Conservation (phyloP, 2,888 invertebrate genomes). For the Oscheius sp. region DNA sequence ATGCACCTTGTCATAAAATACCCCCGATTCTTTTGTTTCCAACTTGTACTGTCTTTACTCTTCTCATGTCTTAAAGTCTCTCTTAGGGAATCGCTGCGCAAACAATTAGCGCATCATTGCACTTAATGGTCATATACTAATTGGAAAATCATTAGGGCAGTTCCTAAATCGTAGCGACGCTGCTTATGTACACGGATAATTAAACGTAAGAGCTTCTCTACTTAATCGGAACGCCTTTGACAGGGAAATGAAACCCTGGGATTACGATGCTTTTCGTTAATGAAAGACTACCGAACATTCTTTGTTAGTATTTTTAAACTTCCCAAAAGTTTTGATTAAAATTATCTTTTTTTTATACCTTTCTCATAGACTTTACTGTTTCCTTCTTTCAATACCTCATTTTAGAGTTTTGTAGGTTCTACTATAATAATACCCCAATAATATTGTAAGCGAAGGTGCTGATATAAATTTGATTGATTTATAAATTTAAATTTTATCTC, state of each 20-base stretch:
- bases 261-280: no score
- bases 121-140: conserved; percentile 32
- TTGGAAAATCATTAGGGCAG: conserved; percentile 30
- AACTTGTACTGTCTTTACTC: background rate
- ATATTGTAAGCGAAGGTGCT: no score
- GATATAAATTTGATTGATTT: no score
- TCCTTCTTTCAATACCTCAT: background rate
- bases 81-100: conserved; percentile 18
- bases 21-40: background rate
- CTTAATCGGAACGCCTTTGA: no score
- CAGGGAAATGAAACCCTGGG: no score
- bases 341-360: no score
- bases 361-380: no score
- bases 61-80: background rate
- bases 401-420: background rate
- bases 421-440: no score
- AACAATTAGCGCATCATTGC: conserved; percentile 35
- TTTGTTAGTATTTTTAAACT: no score
- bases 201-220: conserved; percentile 22
- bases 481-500: no score
- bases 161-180: conserved; percentile 21
- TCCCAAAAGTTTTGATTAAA: no score
- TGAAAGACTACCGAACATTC: no score
- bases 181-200: conserved; percentile 28
- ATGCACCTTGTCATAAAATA: conserved; percentile 28